Base-by-base conservation (phyloP, 2,113 vertebrate genomes). In the Malaclemys terrapin region DNA sequence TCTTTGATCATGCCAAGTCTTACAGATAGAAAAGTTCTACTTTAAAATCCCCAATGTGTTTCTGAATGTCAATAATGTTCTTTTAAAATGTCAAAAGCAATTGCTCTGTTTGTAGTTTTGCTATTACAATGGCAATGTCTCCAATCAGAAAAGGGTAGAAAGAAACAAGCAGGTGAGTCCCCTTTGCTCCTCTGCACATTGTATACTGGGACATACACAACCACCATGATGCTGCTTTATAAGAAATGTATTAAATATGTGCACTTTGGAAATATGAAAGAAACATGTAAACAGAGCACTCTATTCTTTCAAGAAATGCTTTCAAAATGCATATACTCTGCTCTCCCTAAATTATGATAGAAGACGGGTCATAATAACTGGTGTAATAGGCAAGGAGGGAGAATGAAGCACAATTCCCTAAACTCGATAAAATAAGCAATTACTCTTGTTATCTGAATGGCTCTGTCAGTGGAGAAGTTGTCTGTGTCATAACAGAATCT, bases 351-450 rank as follows among this genome's bases (percentile, higher is more conserved):
- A 98, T 98, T 98, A 98, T 96, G 90, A 97, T 89, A 94, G 96
- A 97, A 81, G 95, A 94, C 88, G 93, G 96, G 94, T 97, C 96
- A 95, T 97, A 93, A 98, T 98, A 98, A 97, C 98, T 98, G 98
- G 97, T 98, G 98, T 98, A 98, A 98, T 98, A 98, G 97, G 97
- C 97, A 95, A 93, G 93, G 82, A 85, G 96, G 97, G 84, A 95
- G 95, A 97, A 98, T 91, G 93, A 85, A 97, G 92, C 96, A 90
- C 91, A 95, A 97, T 96, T 97, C 97, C 96, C 97, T 96, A 97
- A 98, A 98, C 97, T 98, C 76, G 42, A 98, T 97, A 98, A 98
- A 98, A 98, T 97, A 98, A 98, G 98, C 98, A 98, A 98, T 98
- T 98, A 98, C 95, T 97, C 96, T 94, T 94, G 97, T 98, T 96